Evolutionary conservation across 2,888 invertebrate species (phyloP).

Genomic region (Perdita meconis): DNA sequence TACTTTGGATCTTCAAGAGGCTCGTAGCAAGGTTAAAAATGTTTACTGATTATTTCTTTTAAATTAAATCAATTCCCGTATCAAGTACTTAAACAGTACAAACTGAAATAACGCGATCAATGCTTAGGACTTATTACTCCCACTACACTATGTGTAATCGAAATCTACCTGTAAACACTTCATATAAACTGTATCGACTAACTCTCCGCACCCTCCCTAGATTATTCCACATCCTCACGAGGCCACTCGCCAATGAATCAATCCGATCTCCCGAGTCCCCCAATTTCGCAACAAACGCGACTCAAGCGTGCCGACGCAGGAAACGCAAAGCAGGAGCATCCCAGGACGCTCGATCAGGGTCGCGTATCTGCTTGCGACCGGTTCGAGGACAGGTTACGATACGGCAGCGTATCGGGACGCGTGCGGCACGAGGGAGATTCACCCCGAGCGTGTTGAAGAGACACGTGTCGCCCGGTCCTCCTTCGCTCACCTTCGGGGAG

Average conservation of each 20-base stretch:
- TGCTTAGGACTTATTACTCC: too few species aligned
- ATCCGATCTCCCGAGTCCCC: too few species aligned
- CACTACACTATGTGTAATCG: too few species aligned
- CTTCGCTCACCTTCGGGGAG: constrained; percentile 66
- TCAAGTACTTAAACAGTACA: too few species aligned
- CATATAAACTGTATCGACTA: too few species aligned
- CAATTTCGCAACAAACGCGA: background rate
- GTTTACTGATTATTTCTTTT: too few species aligned
- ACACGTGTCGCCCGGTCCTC: constrained; percentile 65
- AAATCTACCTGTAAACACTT: too few species aligned
- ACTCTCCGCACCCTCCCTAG: background rate
- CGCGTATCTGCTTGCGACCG: constrained; percentile 40
- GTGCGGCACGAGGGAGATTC: constrained; percentile 54
- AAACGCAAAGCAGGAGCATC: constrained; percentile 25
- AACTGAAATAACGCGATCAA: too few species aligned
- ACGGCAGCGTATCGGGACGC: constrained; percentile 22
- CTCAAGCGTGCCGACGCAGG: constrained; percentile 32
- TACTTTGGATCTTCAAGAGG: too few species aligned
- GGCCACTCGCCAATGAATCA: too few species aligned
- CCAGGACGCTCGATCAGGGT: constrained; percentile 29
- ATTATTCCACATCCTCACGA: background rate
- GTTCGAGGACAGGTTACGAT: constrained; percentile 54
- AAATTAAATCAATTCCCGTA: too few species aligned
- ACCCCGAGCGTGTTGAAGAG: constrained; percentile 61
- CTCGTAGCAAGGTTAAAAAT: too few species aligned